Base-by-base conservation (phyloP, 2,113 vertebrate genomes). In the Entomyzon cyanotis region DNA sequence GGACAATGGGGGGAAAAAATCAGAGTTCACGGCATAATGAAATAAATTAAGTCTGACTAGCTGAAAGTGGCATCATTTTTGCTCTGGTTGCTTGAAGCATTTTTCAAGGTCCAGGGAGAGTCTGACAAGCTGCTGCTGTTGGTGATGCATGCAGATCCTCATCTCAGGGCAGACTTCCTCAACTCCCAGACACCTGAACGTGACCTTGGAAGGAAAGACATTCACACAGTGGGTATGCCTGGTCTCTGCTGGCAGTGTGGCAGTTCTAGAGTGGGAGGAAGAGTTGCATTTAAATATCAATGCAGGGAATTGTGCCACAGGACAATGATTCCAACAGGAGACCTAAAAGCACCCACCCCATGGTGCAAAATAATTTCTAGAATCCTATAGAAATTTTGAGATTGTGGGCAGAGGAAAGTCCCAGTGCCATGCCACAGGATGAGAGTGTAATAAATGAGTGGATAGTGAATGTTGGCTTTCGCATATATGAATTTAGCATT, bases 51-150 rank as follows among this genome's bases (percentile, higher is more conserved):
- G 28, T 81, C 71, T 81, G 86, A 92, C 68, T 44, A 67, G 80
- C 80, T 89, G 80, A 77, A 86, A 80, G 80, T 69, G 64, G 73
- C 80, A 92, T 84, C 19, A n/a, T 63, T 92, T 90, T 95, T 93
- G 60, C 46, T 92, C 70, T 7, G 49, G 27, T 59, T 92, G 76
- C 86, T 80, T 53, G 30, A 70, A 88, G 67, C 33, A 27, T 75
- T 88, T 88, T 68, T 86, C 67, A 83, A 35, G 58, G 76, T 76
- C 75, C 44, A 16, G 75, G 44, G 37, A 83, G 86, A 90, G 44
- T 37, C 63, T 92, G 80, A 63, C 75, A 89, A 90, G 41, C 75
- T 88, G 79, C 74, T 67, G 56, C 69, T 68, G 31, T 18, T 62
- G 55, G 31, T 0, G 0, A 33, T 16, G 35, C 39, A 21, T 33